Base-by-base conservation (phyloP, 2,113 vertebrate genomes). In the Abramis brama region DNA sequence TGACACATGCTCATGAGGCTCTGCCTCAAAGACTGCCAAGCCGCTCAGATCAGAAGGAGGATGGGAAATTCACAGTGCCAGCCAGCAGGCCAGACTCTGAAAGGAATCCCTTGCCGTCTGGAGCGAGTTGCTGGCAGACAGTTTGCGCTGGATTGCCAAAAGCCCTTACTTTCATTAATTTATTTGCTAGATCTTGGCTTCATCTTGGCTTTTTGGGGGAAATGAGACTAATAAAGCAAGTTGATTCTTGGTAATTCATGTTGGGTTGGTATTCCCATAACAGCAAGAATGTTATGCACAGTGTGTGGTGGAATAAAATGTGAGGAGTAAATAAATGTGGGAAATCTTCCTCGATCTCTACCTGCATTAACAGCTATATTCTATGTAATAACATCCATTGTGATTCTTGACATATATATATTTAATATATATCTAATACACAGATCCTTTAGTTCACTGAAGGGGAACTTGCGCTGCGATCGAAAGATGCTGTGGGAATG, bases 121-220 rank as follows among this genome's bases (percentile, higher is more conserved):
- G 71, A 64, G 57, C 50, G 0, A 6, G n/a, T 68, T 64, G 78
- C 30, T 74, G 33, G 43, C 70, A 83, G 82, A 71, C 82, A 71
- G 47, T 73, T 74, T 74, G 68, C 0, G 13, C 5, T 73, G 68
- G 50, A 62, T 64, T 86, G 79, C 85, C 85, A 86, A 75, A 86
- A 86, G 77, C 55, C 77, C 85, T 82, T 71, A 82, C 79, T 50
- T 80, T 64, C 79, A 82, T 82, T 86, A 75, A 82, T 86, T 86
- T 52, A 86, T 86, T 82, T 70, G n/a, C 78, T 73, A 36, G 66
- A 77, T 76, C 43, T 84, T 30, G 74, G 71, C 74, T 77, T 33
- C 30, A 68, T 13, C n/a, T 55, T 79, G 45, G 62, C 6, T 19
- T 83, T 83, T 73, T 52, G 21, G 82, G 82, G 62, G 25, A 82